Conservation (phyloP, 1,140 invertebrate species). For the Anastatus disparis region DNA sequence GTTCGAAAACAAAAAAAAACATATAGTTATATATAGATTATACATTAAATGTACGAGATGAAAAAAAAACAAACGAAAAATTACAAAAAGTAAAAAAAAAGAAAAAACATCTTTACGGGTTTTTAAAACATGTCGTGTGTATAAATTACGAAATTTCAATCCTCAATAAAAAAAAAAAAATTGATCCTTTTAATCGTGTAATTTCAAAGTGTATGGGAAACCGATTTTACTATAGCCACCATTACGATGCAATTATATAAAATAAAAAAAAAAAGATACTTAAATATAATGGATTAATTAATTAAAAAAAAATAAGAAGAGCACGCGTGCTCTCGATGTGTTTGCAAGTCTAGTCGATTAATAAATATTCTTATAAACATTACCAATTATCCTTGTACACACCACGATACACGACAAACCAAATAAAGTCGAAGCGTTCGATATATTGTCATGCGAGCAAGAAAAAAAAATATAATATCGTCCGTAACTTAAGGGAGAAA, state of each 20-base stretch:
- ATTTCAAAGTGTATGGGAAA: neutral
- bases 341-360: slow-evolving; percentile 6
- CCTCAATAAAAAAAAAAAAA: neutral
- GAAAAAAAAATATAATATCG: too few species aligned
- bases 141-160: slow-evolving; percentile 2
- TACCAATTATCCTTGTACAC: too few species aligned
- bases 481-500: too few species aligned
- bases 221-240: slow-evolving; percentile 16
- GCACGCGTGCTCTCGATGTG: neutral
- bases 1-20: neutral
- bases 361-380: neutral
- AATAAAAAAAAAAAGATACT: slow-evolving; percentile 14
- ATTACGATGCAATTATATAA: slow-evolving; percentile 8
- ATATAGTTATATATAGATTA: too few species aligned
- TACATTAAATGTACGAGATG: slow-evolving; percentile 6
- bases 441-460: slow-evolving; percentile 15
- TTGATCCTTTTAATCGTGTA: too few species aligned
- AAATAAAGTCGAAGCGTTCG: slow-evolving; percentile 12
- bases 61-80: neutral
- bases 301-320: neutral
- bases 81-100: neutral
- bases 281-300: slow-evolving; percentile 9
- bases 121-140: slow-evolving; percentile 3
- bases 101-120: neutral
- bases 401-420: slow-evolving; percentile 3